Conservation (phyloP, 2,888 invertebrate species). For the Ochropleura plecta region DNA sequence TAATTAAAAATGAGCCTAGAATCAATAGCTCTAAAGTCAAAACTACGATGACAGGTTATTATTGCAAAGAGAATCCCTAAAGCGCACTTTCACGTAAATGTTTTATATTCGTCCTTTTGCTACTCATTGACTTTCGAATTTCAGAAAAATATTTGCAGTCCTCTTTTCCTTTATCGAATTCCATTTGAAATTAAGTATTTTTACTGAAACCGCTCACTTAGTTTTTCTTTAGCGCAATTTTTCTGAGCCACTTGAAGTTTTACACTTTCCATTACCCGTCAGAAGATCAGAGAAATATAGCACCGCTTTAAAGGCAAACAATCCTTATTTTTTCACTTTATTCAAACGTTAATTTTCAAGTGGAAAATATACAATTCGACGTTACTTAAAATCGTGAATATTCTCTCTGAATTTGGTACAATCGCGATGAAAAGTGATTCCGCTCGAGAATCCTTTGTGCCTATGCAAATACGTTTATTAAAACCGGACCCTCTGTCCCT, state of each 20-base stretch:
- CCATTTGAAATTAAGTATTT: slow-evolving; percentile 37
- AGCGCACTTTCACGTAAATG: slow-evolving; percentile 50
- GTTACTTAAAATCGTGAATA: slow-evolving; percentile 60
- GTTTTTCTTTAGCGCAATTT: slow-evolving; percentile 34
- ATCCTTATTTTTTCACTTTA: not conserved
- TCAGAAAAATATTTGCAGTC: slow-evolving; percentile 39
- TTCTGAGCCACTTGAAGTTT: slow-evolving; percentile 40
- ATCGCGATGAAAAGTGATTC: slow-evolving; percentile 61
- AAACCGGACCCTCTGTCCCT: slow-evolving; percentile 54
- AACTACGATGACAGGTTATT: slow-evolving; percentile 29
- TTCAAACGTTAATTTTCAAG: slow-evolving; percentile 35
- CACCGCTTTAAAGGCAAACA: not conserved
- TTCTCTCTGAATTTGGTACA: slow-evolving; percentile 62
- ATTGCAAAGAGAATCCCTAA: slow-evolving; percentile 22
- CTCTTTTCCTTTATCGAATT: slow-evolving; percentile 40
- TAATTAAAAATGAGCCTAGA: slow-evolving; percentile 44
- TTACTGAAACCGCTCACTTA: slow-evolving; percentile 13
- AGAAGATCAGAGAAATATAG: slow-evolving; percentile 29
- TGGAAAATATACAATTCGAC: slow-evolving; percentile 30
- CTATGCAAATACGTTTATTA: slow-evolving; percentile 67
- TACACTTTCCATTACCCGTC: slow-evolving; percentile 20
- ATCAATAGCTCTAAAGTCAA: not conserved
- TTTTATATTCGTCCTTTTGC: slow-evolving; percentile 35
- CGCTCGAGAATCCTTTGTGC: slow-evolving; percentile 58
- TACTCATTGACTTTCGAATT: slow-evolving; percentile 39